These are phyloP conservation scores for Timema cristinae DNA, from an alignment of 2,888 invertebrate species.

Conservation along the genomic window DNA sequence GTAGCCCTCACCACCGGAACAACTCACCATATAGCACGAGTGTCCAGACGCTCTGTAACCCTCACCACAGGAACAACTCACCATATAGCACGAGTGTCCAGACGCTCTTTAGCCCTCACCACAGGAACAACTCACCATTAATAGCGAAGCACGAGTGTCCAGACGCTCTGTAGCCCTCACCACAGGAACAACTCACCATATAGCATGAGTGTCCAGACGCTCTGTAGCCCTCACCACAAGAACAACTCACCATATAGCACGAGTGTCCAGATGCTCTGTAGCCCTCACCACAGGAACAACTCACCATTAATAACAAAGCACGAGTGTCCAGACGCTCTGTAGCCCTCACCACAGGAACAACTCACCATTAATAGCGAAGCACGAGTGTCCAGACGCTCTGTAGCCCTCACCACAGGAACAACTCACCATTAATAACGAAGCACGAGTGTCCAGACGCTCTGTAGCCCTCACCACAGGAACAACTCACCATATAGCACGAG, in stretches of 20 bases:
- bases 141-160: constrained; percentile 60
- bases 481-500: constrained; percentile 72
- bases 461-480: constrained; percentile 74
- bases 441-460: constrained; percentile 56
- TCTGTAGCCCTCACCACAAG: too few relatives aligned
- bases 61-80: constrained; percentile 66
- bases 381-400: constrained; percentile 53
- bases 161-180: too few relatives aligned
- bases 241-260: constrained; percentile 73
- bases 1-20: constrained; percentile 72
- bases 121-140: constrained; percentile 72
- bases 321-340: constrained; percentile 53
- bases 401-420: constrained; percentile 78
- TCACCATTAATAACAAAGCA: constrained; percentile 71
- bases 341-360: constrained; percentile 75
- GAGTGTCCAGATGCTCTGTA: too few relatives aligned
- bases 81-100: constrained; percentile 60
- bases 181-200: too few relatives aligned
- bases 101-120: too few relatives aligned
- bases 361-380: constrained; percentile 68
- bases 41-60: too few relatives aligned
- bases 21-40: too few relatives aligned
- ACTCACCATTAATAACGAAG: constrained; percentile 65
- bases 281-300: constrained; percentile 28
- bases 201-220: constrained; percentile 57